Base-by-base conservation (phyloP, 2,113 vertebrate genomes). In the Barbus barbus region DNA sequence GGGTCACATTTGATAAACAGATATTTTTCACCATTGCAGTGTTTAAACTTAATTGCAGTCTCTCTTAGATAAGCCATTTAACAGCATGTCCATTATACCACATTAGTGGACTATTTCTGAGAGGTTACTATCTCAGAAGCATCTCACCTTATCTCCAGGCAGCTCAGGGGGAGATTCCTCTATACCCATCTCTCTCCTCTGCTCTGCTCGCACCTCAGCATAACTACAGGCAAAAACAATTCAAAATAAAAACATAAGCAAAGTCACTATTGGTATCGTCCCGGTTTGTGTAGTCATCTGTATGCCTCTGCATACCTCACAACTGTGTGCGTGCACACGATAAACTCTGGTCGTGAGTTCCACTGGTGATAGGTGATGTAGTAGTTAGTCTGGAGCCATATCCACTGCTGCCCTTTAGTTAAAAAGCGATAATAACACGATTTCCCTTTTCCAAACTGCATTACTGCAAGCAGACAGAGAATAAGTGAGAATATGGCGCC, bases 331-430 rank as follows among this genome's bases (percentile, higher is more conserved):
- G 97, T 98, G 91, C 98, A 99, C 84, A 99, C 97, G 75, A 99
- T 99, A 88, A 99, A 99, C 92, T 99, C 98, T 3, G 98, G 98
- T 82, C 97, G 96, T 81, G 97, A 99, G 94, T 99, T 99, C 98
- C 98, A 99, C 91, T 99, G 97, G 90, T 99, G 97, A 87, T 99
- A 99, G 38, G 98, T 99, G 91, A 99, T 99, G 90, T 99, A 99
- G 93, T 98, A 98, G 89, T 96, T 97, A 58, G 97, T 99, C 84
- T 99, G 98, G 58, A 99, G 95, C 97, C 98, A 99, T 92, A 99
- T 99, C 98, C 98, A 99, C 67, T 99, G 97, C n/a, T 99, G 98
- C 65, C 98, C 98, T 95, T 99, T 99, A 75, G 97, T 99, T 87
- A 99, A 96, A 92, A 99, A 99, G 84, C 98, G 95, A 89, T 99